Evolutionary conservation across 2,888 invertebrate genomes (phyloP), one percentile per base, ranked within the genome.

Genomic region (Ectemnius lituratus): DNA sequence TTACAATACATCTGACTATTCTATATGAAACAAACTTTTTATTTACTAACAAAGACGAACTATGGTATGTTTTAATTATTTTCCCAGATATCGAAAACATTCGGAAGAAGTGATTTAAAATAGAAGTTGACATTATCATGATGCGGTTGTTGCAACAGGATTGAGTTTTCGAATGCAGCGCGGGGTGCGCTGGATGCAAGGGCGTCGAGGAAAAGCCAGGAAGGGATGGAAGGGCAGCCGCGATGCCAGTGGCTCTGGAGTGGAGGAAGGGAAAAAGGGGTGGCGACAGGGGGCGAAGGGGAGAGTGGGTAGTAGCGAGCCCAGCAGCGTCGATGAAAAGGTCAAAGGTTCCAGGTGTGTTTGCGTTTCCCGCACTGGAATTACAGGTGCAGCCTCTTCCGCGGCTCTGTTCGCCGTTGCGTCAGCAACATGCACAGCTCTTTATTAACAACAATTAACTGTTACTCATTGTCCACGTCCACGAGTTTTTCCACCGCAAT

Each of bases 361-460:
- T 84, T 84, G 83, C 82, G 81, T 81, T 83, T 83, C 81, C 78
- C 76, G 79, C 73, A 82, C 79, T 73, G 79, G 81, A 82, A 85
- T 83, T 85, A 85, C 85, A 84, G 84, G 85, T 86, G 85, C 87
- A 86, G 88, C 89, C 90, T 90, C 90, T 89, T 90, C 84, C 89
- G 85, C 88, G 77, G 86, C 87, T 88, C 90, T 90, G 90, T 85
- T 90, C 82, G 87, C 90, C 90, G 90, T 87, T 87, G 88, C 88
- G 88, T 83, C 88, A 90, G 88, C 90, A 90, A 90, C 90, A 90
- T 90, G 89, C 87, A 88, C 84, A 84, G 85, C 89, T 89, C 90
- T 90, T 90, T 90, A 90, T 90, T 90, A 90, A 90, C 89, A 89
- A 90, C 90, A 90, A 90, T 90, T 90, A 90, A 90, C 90, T 90